phyloP scores from a whole-genome alignment of 2,113 vertebrate species.

The Myotis brandtii region DNA sequence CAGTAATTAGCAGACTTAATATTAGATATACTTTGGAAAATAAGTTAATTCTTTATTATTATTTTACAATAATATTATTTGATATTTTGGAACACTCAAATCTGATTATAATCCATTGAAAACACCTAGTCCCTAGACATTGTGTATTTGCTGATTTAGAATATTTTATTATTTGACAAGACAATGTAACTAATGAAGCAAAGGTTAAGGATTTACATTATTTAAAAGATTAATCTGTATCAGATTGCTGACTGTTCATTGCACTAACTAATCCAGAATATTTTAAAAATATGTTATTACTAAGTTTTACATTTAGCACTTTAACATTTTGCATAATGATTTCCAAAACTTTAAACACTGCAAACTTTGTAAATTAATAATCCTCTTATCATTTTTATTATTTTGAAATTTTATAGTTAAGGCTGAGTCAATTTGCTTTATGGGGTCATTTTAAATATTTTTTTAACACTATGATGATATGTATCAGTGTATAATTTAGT shows the following conservation, averaged over 20 bases:
- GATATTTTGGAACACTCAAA: background rate
- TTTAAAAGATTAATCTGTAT: background rate
- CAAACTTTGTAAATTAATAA: background rate
- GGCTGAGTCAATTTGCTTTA: background rate
- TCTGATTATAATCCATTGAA: background rate
- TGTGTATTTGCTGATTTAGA: background rate
- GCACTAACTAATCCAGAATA: conserved; percentile 31
- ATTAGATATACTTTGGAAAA: background rate
- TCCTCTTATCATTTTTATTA: background rate
- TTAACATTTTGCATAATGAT: background rate
- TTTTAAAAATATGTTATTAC: conserved; percentile 14
- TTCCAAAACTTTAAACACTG: background rate
- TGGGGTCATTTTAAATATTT: background rate
- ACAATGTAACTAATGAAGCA: background rate
- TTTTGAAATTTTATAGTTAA: background rate
- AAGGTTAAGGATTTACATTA: accelerated
- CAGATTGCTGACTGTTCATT: background rate
- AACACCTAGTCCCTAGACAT: background rate
- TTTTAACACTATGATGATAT: background rate
- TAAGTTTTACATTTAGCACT: background rate
- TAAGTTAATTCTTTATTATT: background rate
- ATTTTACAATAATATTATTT: background rate
- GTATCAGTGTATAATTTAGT: conserved; percentile 12
- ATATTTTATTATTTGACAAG: background rate
- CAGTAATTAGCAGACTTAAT: background rate